Evolutionary conservation across 2,888 invertebrate genomes (phyloP).

Genomic region (Eustalomyia histrio): DNA sequence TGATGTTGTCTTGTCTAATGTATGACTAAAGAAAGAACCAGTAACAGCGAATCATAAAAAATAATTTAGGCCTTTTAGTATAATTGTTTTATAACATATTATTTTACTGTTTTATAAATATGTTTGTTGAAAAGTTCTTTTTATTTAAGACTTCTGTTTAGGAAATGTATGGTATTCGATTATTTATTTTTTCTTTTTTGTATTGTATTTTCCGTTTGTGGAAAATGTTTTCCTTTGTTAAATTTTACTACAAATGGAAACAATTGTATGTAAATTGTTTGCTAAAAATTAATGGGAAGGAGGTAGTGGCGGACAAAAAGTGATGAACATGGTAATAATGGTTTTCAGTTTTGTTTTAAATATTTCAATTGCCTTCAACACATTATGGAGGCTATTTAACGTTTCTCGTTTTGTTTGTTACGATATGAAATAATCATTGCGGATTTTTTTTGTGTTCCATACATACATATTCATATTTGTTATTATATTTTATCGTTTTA

Average conservation of each 20-base stretch:
- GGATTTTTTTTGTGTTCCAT: no score
- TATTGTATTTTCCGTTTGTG: background rate
- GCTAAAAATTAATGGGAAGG: background rate
- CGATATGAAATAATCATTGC: no score
- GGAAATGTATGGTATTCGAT: slow-evolving; percentile 3
- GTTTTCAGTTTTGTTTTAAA: background rate
- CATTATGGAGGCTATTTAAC: no score
- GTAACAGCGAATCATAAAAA: no score
- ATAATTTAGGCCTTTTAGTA: background rate
- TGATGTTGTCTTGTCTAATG: background rate
- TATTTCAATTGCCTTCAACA: no score
- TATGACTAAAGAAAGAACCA: background rate
- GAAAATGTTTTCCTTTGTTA: background rate
- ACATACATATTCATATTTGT: no score
- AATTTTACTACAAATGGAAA: background rate
- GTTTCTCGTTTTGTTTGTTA: no score
- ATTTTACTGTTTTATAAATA: background rate
- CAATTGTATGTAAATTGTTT: slow-evolving; percentile 5
- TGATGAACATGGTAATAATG: background rate
- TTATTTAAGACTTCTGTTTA: slow-evolving; percentile 10
- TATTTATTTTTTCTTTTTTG: background rate
- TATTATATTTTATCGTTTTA: no score
- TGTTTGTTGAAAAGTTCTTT: background rate
- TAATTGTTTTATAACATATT: slow-evolving; percentile 4
- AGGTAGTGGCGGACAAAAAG: background rate